Percentiles rank a stretch among this genome's conserved stretches.
phyloP scores from a whole-genome alignment of 2,797 vertebrate species.

The Geotrypetes seraphini region DNA sequence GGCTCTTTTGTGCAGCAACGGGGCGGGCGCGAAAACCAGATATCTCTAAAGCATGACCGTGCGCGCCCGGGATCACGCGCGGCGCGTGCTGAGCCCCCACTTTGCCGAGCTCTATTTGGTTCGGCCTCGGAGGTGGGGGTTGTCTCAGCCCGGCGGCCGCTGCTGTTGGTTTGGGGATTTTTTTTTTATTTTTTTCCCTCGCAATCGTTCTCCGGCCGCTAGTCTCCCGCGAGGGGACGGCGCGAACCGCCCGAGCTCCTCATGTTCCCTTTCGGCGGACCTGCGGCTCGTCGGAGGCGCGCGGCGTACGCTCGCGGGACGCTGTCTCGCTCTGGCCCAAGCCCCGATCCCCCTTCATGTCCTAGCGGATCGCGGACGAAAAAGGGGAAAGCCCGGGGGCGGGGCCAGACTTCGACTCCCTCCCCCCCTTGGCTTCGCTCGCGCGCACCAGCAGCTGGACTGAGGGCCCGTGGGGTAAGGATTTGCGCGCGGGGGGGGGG shows the following conservation, averaged over 20 bases:
- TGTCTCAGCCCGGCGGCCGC: neutral
- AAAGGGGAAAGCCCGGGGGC: constrained; percentile 8
- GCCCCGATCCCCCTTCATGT: neutral
- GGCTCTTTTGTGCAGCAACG: constrained; percentile 23
- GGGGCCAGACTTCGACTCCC: neutral
- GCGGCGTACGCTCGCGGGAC: neutral
- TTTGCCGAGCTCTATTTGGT: neutral
- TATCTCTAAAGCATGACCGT: neutral
- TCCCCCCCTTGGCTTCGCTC: constrained; percentile 5
- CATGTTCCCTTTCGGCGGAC: neutral
- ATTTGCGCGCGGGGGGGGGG: neutral
- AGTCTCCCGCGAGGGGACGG: neutral
- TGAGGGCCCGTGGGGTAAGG: fast-evolving
- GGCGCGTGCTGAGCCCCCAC: neutral
- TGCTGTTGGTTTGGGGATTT: no score
- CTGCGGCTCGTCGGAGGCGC: neutral
- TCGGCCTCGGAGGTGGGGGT: neutral
- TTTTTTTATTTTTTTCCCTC: no score
- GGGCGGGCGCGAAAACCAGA: neutral
- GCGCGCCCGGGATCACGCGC: neutral
- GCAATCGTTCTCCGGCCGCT: neutral
- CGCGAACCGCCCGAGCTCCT: neutral
- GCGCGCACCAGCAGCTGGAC: no score
- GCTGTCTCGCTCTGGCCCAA: neutral
- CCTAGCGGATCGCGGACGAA: neutral